Base-by-base conservation (phyloP, 2,888 invertebrate species). In the Acanthosepion lycidas region DNA sequence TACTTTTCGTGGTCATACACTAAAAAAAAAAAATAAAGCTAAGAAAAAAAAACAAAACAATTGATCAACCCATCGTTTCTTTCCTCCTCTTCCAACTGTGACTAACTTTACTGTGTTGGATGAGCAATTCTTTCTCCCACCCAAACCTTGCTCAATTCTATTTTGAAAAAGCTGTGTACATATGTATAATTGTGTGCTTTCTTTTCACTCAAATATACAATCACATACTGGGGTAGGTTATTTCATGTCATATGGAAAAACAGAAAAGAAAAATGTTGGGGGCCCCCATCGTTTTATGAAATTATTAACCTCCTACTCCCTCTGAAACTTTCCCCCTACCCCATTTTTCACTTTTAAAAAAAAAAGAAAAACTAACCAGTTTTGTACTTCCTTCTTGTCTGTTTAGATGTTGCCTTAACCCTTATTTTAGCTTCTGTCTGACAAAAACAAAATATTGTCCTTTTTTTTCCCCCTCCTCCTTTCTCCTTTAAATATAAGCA, bases 51-150 rank as follows among this genome's bases (percentile, higher is more conserved):
- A 18, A n/a, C n/a, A 92, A n/a, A 78, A 49, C 6, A 92, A 92
- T 26, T 28, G 33, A 49, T 8, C 26, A 49, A 51, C 92, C 92
- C 92, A 92, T 92, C 33, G 49, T 92, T 92, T 92, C 48, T 51
- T 92, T 48, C 51, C 49, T 92, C 28, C 92, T 49, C 51, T 48
- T 92, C 51, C 49, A 49, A 92, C 48, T 92, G 49, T 92, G 26
- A 92, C 51, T 92, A 92, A 49, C 51, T 92, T 92, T 51, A 92
- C 92, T 92, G 92, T 92, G 48, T 92, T 49, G 51, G 51, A 51
- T 28, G 51, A 92, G 92, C 51, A 51, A 92, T 48, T 48, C 28
- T 92, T 92, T 92, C 33, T 92, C 51, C 51, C 92, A 48, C 92
- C 92, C 92, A 48, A 92, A 48, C 92, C 92, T 51, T 49, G 51